phyloP scores from a whole-genome alignment of 2,113 vertebrate genomes.

The Solea senegalensis region DNA sequence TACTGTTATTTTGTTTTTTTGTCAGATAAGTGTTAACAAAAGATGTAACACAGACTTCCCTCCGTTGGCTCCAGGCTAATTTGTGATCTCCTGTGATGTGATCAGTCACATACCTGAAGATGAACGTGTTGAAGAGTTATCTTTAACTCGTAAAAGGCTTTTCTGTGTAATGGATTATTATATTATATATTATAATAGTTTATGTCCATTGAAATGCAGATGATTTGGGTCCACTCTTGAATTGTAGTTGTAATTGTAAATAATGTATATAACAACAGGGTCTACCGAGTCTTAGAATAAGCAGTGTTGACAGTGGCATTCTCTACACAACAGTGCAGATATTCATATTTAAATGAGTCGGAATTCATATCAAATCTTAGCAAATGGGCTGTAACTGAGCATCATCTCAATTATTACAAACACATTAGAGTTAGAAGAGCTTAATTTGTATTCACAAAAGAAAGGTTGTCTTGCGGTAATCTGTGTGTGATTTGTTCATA shows the following conservation, averaged over 20 bases:
- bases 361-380: conserved; percentile 36
- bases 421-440: conserved; percentile 27
- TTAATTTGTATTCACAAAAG: conserved; percentile 38
- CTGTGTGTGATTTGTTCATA: conserved; percentile 14
- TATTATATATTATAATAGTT: not conserved
- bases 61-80: not conserved
- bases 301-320: not conserved
- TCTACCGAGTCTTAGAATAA: not conserved
- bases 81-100: not conserved
- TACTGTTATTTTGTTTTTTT: not conserved
- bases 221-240: not conserved
- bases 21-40: conserved; percentile 8
- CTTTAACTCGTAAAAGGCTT: not conserved
- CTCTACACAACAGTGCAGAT: not conserved
- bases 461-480: conserved; percentile 26
- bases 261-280: not conserved
- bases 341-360: conserved; percentile 41
- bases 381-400: conserved; percentile 47
- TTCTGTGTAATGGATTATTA: not conserved
- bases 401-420: conserved; percentile 40
- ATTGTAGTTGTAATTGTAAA: not conserved
- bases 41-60: not conserved
- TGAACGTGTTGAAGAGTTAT: not conserved
- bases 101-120: not conserved
- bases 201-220: not conserved